Evolutionary conservation across 2,797 vertebrate species (phyloP).

Genomic region (Sparus aurata): DNA sequence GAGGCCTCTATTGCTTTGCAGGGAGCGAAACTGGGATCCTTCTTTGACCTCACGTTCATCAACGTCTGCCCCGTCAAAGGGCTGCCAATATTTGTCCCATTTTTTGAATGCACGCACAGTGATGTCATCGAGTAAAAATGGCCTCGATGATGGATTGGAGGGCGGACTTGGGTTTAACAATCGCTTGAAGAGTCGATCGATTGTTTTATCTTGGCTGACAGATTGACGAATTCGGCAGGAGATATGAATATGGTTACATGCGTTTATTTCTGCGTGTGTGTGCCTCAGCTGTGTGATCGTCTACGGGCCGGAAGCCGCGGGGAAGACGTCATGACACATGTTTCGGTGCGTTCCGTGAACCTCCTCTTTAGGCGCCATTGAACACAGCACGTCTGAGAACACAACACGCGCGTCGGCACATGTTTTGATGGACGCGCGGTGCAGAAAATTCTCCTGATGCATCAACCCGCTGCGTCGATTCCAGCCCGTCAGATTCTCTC

Average conservation of each 20-base stretch:
- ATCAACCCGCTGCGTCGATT: constrained; percentile 34
- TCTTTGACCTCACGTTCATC: not conserved
- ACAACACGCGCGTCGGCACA: constrained; percentile 4
- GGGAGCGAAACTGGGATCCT: not conserved
- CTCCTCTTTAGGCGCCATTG: constrained; percentile 88
- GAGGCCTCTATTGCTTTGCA: constrained; percentile 41
- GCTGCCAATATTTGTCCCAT: constrained; percentile 83
- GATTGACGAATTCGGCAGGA: constrained; percentile 44
- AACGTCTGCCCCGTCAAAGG: constrained; percentile 73
- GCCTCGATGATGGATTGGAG: constrained; percentile 47
- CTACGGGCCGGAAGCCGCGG: constrained; percentile 81
- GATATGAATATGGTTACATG: constrained; percentile 13
- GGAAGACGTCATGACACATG: constrained; percentile 83
- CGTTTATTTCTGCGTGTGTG: not conserved
- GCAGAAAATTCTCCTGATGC: constrained; percentile 17
- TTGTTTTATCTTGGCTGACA: constrained; percentile 38
- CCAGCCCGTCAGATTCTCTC: constrained; percentile 22
- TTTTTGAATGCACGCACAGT: not conserved
- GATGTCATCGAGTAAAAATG: constrained; percentile 8
- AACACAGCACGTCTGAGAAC: constrained; percentile 80
- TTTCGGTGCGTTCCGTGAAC: constrained; percentile 80
- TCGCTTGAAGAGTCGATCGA: constrained; percentile 24
- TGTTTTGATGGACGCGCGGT: not conserved
- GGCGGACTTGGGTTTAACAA: constrained; percentile 43
- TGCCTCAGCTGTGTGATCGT: constrained; percentile 83